These are phyloP conservation scores for Schizopygopsis malacanthus DNA, from an alignment of 2,797 vertebrate genomes.

Conservation along the genomic window DNA sequence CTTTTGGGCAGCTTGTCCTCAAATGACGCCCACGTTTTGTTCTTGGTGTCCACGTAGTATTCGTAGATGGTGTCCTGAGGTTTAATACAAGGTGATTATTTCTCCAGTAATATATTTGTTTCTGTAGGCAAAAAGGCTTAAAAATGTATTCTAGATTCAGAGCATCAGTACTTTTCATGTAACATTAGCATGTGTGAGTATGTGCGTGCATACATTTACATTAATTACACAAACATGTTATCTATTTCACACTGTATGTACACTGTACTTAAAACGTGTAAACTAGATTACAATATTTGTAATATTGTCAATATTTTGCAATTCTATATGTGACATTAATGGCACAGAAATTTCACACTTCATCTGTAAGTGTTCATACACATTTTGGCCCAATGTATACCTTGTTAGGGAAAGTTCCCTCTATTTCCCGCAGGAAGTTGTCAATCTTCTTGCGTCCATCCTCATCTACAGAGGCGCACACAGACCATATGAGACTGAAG, in stretches of 20 bases:
- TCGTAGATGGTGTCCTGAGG: slow-evolving; percentile 88
- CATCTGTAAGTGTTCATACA: background rate
- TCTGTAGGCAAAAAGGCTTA: slow-evolving; percentile 19
- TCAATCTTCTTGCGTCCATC: slow-evolving; percentile 82
- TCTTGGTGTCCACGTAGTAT: slow-evolving; percentile 87
- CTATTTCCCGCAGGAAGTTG: slow-evolving; percentile 79
- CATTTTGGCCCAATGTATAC: slow-evolving; percentile 57
- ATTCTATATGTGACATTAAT: background rate
- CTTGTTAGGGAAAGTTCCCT: slow-evolving; percentile 84
- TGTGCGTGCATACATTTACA: background rate
- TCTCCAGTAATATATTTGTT: slow-evolving; percentile 26
- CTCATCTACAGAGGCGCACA: slow-evolving; percentile 83
- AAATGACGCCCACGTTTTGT: slow-evolving; percentile 84
- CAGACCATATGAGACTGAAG: slow-evolving; percentile 85
- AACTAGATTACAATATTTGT: background rate
- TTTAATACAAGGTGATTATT: slow-evolving; percentile 33
- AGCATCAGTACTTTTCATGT: slow-evolving; percentile 9
- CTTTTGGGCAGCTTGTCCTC: slow-evolving; percentile 85
- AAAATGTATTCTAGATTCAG: background rate
- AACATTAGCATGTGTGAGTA: slow-evolving; percentile 5
- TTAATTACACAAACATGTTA: background rate
- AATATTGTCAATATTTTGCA: background rate
- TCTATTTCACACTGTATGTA: background rate
- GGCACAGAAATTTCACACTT: background rate
- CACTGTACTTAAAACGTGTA: background rate